phyloP scores from a whole-genome alignment of 2,888 invertebrate species.

The Athalia rosae region DNA sequence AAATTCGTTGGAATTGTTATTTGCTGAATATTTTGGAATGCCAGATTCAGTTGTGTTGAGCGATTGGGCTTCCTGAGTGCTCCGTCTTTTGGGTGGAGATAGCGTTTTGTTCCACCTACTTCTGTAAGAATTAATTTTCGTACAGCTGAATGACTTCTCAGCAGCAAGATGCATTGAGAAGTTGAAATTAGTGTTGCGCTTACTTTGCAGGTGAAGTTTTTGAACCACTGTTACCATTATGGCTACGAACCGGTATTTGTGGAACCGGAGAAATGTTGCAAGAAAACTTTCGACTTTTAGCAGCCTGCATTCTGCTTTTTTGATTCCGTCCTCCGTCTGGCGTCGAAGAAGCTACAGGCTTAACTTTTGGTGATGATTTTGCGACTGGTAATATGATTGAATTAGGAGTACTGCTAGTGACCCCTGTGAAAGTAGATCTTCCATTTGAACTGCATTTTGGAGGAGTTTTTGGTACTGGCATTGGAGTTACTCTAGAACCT shows the following conservation, averaged over 20 bases:
- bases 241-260: conserved; percentile 48
- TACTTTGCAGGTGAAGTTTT: conserved; percentile 55
- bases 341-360: conserved; percentile 67
- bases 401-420: conserved; percentile 66
- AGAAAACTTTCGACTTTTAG: conserved; percentile 50
- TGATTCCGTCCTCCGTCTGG: conserved; percentile 56
- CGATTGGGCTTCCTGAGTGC: conserved; percentile 39
- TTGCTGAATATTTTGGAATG: conserved; percentile 54
- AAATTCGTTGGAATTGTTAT: conserved; percentile 49
- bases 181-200: conserved; percentile 23
- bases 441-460: conserved; percentile 50
- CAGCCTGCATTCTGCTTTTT: conserved; percentile 44
- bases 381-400: conserved; percentile 45
- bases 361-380: conserved; percentile 58
- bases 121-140: not conserved
- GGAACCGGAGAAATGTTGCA: conserved; percentile 64
- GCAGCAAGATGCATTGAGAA: not conserved
- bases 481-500: conserved; percentile 49
- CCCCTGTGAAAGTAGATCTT: conserved; percentile 43
- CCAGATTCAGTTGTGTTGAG: conserved; percentile 48
- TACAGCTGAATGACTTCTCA: not conserved
- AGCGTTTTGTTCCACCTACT: conserved; percentile 46
- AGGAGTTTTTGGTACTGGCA: conserved; percentile 54
- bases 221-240: conserved; percentile 1
- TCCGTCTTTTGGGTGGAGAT: conserved; percentile 52